A percentile compares a stretch with the other conserved stretches of the same genome.
These are phyloP conservation scores for Cepphus grylle DNA, from an alignment of 2,113 vertebrate genomes.

Conservation along the genomic window DNA sequence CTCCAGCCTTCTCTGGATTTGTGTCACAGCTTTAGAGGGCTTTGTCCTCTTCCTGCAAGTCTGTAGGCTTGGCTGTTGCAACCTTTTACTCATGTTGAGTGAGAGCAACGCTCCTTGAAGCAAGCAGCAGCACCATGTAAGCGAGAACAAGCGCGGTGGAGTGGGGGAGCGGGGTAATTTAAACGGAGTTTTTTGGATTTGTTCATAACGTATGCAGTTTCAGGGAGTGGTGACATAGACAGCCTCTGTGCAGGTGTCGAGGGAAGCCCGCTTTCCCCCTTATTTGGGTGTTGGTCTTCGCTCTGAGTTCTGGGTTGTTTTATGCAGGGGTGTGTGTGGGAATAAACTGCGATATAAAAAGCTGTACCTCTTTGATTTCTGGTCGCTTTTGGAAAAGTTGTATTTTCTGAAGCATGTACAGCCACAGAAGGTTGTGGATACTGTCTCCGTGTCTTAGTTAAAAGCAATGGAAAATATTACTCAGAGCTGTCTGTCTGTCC, in stretches of 20 bases:
- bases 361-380: background rate
- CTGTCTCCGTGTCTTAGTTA: background rate
- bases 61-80: background rate
- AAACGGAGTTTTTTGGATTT: background rate
- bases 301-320: background rate
- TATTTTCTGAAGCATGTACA: background rate
- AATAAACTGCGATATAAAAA: background rate
- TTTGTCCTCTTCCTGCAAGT: background rate
- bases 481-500: background rate
- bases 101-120: background rate
- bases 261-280: background rate
- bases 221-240: background rate
- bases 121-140: background rate
- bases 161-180: background rate
- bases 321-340: fast-evolving
- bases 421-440: background rate
- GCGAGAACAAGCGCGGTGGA: fast-evolving
- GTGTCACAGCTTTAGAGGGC: conserved; percentile 28
- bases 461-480: background rate
- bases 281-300: background rate
- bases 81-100: background rate
- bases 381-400: background rate
- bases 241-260: background rate
- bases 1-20: conserved; percentile 62
- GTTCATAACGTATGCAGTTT: background rate